Evolutionary conservation across 1,140 invertebrate species (phyloP).

Genomic region (Zaprionus capensis): DNA sequence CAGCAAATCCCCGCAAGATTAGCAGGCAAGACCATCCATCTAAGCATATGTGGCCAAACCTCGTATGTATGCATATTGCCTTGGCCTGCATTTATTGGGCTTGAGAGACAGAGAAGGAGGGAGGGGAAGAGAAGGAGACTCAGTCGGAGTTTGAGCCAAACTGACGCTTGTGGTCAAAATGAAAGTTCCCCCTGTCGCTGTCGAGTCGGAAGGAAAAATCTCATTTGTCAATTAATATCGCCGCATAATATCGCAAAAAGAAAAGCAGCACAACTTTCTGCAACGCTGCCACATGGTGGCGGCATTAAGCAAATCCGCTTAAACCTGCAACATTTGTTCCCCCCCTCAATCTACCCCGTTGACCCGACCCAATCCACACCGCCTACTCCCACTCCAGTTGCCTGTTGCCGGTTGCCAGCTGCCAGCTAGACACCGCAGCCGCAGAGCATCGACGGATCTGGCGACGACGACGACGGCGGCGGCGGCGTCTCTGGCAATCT

Average conservation of each 20-base stretch:
- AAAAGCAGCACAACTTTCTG: conserved; percentile 78
- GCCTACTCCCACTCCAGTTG: conserved; percentile 36
- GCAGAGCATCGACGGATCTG: conserved; percentile 11
- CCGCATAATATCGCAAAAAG: conserved; percentile 78
- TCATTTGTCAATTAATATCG: conserved; percentile 84
- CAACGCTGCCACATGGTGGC: conserved; percentile 50
- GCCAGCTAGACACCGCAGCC: conserved; percentile 17
- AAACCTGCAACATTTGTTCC: conserved; percentile 31
- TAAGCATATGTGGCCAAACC: conserved; percentile 23
- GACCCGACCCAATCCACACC: conserved; percentile 6
- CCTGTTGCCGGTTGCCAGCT: conserved; percentile 22
- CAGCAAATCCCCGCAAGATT: conserved; percentile 23
- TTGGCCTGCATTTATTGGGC: conserved; percentile 69
- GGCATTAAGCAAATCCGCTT: conserved; percentile 75
- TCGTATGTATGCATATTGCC: conserved; percentile 53
- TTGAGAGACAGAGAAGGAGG: conserved; percentile 7
- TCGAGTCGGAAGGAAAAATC: conserved; percentile 83
- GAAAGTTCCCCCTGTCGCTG: conserved; percentile 80
- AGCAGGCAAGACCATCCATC: conserved; percentile 27
- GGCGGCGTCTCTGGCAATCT: conserved; percentile 37
- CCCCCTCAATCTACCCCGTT: background rate
- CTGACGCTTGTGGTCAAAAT: conserved; percentile 80
- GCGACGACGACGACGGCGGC: background rate
- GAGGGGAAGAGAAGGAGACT: background rate
- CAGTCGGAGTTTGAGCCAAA: conserved; percentile 21